Conservation (phyloP, 2,888 invertebrate genomes). For the Epinotia brunnichana region DNA sequence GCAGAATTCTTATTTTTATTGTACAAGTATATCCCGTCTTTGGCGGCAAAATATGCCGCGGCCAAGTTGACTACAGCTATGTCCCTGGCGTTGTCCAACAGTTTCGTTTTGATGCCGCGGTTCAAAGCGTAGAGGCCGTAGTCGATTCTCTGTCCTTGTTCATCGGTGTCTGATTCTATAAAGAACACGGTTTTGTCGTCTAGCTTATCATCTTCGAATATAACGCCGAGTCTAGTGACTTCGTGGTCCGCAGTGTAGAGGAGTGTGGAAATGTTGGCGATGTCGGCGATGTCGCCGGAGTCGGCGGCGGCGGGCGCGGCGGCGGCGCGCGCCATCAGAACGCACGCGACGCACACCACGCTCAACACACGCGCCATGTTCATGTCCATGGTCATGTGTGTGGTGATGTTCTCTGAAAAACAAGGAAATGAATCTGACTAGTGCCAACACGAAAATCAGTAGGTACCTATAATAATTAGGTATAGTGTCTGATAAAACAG, state of each 20-base stretch:
- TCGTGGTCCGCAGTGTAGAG: background rate
- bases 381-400: no score
- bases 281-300: background rate
- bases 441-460: background rate
- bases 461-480: background rate
- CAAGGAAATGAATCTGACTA: background rate
- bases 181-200: background rate
- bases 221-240: constrained; percentile 3
- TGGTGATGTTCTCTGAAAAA: background rate
- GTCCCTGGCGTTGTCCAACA: constrained; percentile 6
- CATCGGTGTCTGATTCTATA: background rate
- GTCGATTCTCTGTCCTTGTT: background rate
- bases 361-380: constrained; percentile 5
- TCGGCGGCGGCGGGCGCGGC: background rate
- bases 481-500: background rate
- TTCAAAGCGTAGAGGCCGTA: constrained; percentile 7
- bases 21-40: constrained; percentile 21
- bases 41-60: constrained; percentile 2
- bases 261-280: background rate
- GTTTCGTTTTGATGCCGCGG: background rate
- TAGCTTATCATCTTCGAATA: background rate
- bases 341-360: background rate
- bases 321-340: background rate
- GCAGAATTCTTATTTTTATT: constrained; percentile 6
- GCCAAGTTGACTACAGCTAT: background rate